Evolutionary conservation across 2,113 vertebrate genomes (phyloP), one percentile per base, ranked within the genome.

Genomic region (Otolemur garnettii): DNA sequence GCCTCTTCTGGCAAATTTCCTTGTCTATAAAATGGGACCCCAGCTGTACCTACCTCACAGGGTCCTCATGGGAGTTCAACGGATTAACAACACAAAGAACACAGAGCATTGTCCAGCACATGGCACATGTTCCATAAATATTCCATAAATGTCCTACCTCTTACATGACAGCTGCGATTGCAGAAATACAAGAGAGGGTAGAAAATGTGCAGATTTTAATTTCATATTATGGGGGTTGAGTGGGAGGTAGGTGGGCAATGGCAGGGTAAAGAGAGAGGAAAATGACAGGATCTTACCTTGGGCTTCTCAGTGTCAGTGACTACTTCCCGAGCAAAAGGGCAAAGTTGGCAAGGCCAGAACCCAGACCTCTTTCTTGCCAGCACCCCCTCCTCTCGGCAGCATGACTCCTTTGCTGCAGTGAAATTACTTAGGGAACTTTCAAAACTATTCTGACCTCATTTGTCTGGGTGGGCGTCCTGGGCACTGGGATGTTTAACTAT

Each of bases 81-180:
- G 26, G 33, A 26, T 2, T 10, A 42, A 59, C 9, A 55, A 22
- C 1, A 2, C 10, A 19, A 30, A 60, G 28, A 42, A 15, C 11
- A 3, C 15, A 9, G 42, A 22, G 1, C 0, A 4, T 0, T 2
- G 5, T 19, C 24, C 1, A 10, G 50, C n/a, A 22, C 8, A 14
- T 0, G 17, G 71, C 3, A 4, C 1, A 1, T 1, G 9, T 24
- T 64, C 35, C 19, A 2, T 38, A 28, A 38, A 1, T 1, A 6
- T 24, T 64, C 35, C 19, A 2, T 38, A 28, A 38, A 21, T 10
- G 42, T 11, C 60, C 35, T 2, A 4, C 15, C 62, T 19, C 53
- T 3, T 68, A 33, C 18, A 1, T 0, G 2, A 22, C 24, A 55
- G 55, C 64, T 19, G 17, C 13, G 2, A 28, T 2, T 13, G 60